Evolutionary conservation across 2,113 vertebrate genomes (phyloP), one percentile per base, ranked within the genome.

Genomic region (Pycnonotus jocosus): DNA sequence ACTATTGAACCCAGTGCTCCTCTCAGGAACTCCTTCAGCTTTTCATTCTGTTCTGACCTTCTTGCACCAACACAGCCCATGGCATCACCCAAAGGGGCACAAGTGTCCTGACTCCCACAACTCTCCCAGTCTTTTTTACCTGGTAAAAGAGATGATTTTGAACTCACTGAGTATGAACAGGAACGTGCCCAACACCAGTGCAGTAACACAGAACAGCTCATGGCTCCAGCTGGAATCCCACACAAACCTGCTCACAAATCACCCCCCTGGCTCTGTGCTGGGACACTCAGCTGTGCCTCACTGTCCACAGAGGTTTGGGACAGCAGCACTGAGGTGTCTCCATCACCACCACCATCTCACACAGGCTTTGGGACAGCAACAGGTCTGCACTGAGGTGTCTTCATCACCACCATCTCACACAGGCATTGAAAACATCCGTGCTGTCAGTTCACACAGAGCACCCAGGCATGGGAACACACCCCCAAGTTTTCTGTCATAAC

Each of bases 101-200:
- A 23, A 64, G 3, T 4, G 10, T 21, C 48, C 66, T n/a, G 22
- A 28, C 9, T 20, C 16, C 38, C 28, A 50, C 31, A 15, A 10
- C 18, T 11, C 31, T 40, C 28, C 2, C 1, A 12, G 28, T 4
- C 21, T 1, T 7, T 40, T 35, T 7, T 9, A 1, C 27, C 25
- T 16, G 1, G 19, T 25, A 28, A 6, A 7, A 35, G 8, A 50
- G 5, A 4, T 0, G 2, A 21, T 45, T 17, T 38, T 73, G 58
- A 8, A 10, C 22, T 44, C 14, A 2, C 7, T 61, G 33, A 37
- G 64, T 1, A 16, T 0, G 4, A 72, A 7, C 7, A 86, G 40
- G 37, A 53, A 28, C 0, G 2, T 45, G 15, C 37, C 45, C 28
- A 10, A 0, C 5, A 4, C 10, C 37, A 7, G 0, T n/a, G 30